Base-by-base conservation (phyloP, 2,797 vertebrate species). In the Gymnopithys bicolor region DNA sequence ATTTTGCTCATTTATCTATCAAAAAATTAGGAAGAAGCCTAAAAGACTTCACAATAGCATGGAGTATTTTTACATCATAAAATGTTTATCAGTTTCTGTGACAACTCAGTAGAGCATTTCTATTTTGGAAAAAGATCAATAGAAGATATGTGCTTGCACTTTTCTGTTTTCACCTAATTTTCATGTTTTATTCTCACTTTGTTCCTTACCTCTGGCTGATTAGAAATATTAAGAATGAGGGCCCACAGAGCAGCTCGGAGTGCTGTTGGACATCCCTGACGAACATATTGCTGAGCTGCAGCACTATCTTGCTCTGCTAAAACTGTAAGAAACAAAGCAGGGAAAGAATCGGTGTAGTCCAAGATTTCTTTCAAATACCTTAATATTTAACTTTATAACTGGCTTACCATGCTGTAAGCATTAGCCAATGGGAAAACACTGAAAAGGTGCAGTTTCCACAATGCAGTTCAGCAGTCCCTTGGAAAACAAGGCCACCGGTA, bases 231-330 rank as follows among this genome's bases (percentile, higher is more conserved):
- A 33, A 99, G 97, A 93, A 99, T 99, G 95, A 99, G 98, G 28
- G 98, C 98, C 99, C 99, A 99, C 64, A 99, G 95, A 64, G 99
- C 98, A 7, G 99, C 99, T 69, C 99, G 97, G 45, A 99, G 98
- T 9, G 98, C 99, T 1, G 98, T 99, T 78, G 99, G 98, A 68
- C 99, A 99, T 78, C 99, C 99, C 97, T 99, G 99, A 53, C 99
- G 98, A 97, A 99, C 98, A 92, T 99, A 99, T 85, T 99, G 99
- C 93, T 99, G 99, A 25, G 99, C 99, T 9, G 99, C 99, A 11
- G 99, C 99, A 66, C 99, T 99, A 95, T 99, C 99, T 95, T 99
- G 98, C 94, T 99, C 98, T 59, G 80, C 66, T 53, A 99, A 96
- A 97, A 99, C 99, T 99, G 90, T 11, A 93, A 92, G 81, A 91